Conservation (phyloP, 2,888 invertebrate genomes). For the Sipha maydis region DNA sequence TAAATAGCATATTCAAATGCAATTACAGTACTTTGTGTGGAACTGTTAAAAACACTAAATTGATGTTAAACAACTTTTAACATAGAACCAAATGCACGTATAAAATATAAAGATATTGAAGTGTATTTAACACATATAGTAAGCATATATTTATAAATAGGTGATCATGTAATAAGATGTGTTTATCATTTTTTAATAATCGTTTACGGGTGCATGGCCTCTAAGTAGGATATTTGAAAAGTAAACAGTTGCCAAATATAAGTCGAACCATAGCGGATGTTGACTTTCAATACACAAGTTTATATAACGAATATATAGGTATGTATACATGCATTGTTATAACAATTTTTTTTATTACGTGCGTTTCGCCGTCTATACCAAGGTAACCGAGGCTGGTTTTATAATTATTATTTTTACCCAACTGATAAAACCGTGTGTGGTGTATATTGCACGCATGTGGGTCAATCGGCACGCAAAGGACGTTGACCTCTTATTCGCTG, state of each 20-base stretch:
- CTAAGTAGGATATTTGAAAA: conserved; percentile 41
- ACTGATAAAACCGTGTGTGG: conserved; percentile 22
- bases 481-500: conserved; percentile 21
- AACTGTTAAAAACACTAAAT: not conserved
- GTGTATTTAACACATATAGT: not conserved
- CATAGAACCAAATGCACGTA: not conserved
- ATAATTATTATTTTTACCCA: conserved; percentile 39
- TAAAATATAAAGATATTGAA: not conserved
- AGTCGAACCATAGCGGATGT: conserved; percentile 48
- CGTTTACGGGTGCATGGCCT: conserved; percentile 36
- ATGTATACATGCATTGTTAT: conserved; percentile 25
- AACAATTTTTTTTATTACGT: conserved; percentile 36
- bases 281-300: conserved; percentile 55
- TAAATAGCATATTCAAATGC: not conserved
- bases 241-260: conserved; percentile 45
- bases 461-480: conserved; percentile 30
- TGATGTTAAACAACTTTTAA: not conserved
- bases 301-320: conserved; percentile 28
- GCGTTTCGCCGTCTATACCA: not conserved
- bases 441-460: not conserved
- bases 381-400: conserved; percentile 46
- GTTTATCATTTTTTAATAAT: not conserved
- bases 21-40: not conserved
- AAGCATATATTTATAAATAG: not conserved
- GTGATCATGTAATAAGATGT: not conserved